A percentile compares a stretch with the other conserved stretches of the same genome.
Conservation (phyloP, 1,140 invertebrate genomes). For the Propsilocerus akamusi region DNA sequence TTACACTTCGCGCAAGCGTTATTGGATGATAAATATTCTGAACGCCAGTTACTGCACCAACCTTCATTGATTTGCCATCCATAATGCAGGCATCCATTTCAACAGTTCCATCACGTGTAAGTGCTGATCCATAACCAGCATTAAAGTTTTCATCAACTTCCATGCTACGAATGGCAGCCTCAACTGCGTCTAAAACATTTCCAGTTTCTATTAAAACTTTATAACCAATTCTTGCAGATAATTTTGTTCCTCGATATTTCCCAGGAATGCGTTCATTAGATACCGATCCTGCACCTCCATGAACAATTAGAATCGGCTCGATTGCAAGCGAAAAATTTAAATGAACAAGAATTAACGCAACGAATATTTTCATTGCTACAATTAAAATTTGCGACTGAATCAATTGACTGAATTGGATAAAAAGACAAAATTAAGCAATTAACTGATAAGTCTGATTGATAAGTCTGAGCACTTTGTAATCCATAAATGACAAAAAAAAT, state of each 20-base stretch:
- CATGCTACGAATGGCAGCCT: constrained; percentile 46
- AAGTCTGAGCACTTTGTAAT: too few species aligned
- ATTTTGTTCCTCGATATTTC: constrained; percentile 41
- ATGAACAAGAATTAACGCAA: too few species aligned
- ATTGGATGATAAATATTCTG: constrained; percentile 57
- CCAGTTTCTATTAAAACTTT: constrained; percentile 29
- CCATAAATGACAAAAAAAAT: too few species aligned
- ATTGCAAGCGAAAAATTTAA: too few species aligned
- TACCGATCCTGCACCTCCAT: constrained; percentile 50
- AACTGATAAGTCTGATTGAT: too few species aligned
- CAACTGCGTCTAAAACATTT: constrained; percentile 50
- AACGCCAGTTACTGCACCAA: constrained; percentile 80
- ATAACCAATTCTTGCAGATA: constrained; percentile 37
- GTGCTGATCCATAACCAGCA: constrained; percentile 89
- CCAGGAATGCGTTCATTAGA: too few species aligned
- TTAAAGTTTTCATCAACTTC: constrained; percentile 60
- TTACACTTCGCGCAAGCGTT: constrained; percentile 46
- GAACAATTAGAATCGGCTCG: constrained; percentile 36
- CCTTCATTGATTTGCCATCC: constrained; percentile 81
- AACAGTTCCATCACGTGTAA: constrained; percentile 92
- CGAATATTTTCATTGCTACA: too few species aligned
- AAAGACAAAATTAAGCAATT: too few species aligned
- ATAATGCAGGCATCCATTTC: constrained; percentile 95
- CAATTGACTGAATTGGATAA: too few species aligned
- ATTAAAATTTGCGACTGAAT: too few species aligned